Conservation (phyloP, 2,797 vertebrate species). For the Mormyrus proboscirostris region DNA sequence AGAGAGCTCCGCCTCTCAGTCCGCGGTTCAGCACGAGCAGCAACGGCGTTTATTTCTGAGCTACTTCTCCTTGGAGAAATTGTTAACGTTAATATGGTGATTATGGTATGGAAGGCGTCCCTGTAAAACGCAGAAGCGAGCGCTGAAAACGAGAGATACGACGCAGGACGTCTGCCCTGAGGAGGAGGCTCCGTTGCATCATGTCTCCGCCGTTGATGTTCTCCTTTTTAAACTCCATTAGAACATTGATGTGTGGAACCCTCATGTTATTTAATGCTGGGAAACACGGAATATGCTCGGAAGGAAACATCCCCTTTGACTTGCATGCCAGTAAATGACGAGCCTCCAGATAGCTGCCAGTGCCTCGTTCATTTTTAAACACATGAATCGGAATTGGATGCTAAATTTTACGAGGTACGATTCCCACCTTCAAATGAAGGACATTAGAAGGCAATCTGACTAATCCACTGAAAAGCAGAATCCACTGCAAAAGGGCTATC, state of each 20-base stretch:
- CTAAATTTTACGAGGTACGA: background rate
- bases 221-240: background rate
- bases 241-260: background rate
- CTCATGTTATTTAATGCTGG: background rate
- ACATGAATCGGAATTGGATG: background rate
- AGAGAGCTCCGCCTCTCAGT: constrained; percentile 44
- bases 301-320: background rate
- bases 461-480: background rate
- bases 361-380: background rate
- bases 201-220: background rate
- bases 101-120: background rate
- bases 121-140: background rate
- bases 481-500: background rate
- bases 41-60: constrained; percentile 33
- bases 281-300: background rate
- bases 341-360: background rate
- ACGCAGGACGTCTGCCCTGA: background rate
- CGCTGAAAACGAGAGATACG: background rate
- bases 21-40: constrained; percentile 44
- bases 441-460: background rate
- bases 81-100: background rate
- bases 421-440: background rate
- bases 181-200: background rate
- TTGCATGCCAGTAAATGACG: background rate
- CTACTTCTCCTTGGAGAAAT: background rate